Conservation (phyloP, 1,140 invertebrate species). For the Cepaea nemoralis region DNA sequence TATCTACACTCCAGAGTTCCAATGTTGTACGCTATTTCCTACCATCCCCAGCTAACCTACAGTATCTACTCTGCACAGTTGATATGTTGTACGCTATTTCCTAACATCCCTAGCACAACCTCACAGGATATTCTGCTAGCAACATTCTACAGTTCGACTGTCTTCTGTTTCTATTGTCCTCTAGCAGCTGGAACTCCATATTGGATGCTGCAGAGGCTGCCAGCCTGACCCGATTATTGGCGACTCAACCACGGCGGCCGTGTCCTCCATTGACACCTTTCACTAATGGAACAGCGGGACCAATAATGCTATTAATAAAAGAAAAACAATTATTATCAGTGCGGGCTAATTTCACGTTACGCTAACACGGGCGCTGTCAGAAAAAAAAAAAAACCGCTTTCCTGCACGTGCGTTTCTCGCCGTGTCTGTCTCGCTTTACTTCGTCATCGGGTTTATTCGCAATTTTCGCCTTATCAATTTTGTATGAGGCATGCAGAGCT, state of each 20-base stretch:
- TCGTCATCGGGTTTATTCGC: slow-evolving; percentile 15
- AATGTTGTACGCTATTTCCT: no score
- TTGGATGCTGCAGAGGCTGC: no score
- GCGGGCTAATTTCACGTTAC: slow-evolving; percentile 5
- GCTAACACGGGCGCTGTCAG: not conserved
- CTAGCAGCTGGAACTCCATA: no score
- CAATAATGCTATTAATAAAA: slow-evolving; percentile 3
- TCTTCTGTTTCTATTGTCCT: no score
- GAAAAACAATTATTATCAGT: slow-evolving; percentile 17
- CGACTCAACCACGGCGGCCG: not conserved
- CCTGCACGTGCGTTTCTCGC: slow-evolving; percentile 12
- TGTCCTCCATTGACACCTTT: slow-evolving; percentile 11
- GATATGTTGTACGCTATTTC: no score
- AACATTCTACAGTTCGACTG: no score
- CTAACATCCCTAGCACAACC: no score
- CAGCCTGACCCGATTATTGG: not conserved
- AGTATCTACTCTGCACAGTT: no score
- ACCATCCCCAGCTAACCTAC: no score
- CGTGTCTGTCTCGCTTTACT: not conserved
- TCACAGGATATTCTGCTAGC: no score
- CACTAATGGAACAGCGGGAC: not conserved
- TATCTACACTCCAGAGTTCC: no score
- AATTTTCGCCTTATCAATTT: slow-evolving; percentile 45
- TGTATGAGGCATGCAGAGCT: slow-evolving; percentile 33
- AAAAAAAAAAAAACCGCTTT: not conserved